phyloP scores from a whole-genome alignment of 2,888 invertebrate species.

The Tridacna crocea region DNA sequence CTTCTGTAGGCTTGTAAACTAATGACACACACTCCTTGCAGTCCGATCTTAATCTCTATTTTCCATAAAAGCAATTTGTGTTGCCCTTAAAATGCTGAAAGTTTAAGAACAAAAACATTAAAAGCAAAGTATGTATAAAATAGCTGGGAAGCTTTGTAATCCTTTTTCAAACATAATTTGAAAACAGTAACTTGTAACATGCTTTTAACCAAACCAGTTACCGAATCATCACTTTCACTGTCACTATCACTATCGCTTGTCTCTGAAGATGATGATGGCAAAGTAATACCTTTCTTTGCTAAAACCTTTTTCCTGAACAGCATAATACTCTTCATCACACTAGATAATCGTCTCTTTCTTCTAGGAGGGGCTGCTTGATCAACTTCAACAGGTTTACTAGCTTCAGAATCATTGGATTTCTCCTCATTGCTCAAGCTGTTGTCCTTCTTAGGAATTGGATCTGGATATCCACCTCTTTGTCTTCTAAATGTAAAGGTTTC shows the following conservation, averaged over 20 bases:
- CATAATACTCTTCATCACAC: constrained; percentile 43
- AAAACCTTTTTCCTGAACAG: constrained; percentile 33
- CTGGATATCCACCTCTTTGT: background rate
- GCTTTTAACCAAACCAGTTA: background rate
- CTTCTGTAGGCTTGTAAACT: no score
- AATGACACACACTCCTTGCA: no score
- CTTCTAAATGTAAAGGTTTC: background rate
- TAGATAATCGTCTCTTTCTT: constrained; percentile 8
- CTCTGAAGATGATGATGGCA: constrained; percentile 32
- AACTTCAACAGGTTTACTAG: background rate
- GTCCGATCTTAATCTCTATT: no score
- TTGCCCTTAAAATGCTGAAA: no score
- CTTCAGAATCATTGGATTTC: background rate
- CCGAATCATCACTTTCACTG: constrained; percentile 25
- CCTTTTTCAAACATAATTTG: no score
- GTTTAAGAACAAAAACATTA: no score
- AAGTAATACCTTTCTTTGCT: constrained; percentile 46
- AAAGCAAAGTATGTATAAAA: no score
- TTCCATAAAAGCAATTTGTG: no score
- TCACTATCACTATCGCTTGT: constrained; percentile 25
- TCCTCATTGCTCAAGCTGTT: no score
- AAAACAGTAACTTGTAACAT: no score
- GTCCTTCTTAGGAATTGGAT: background rate
- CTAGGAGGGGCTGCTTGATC: background rate
- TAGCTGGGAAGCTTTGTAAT: no score